Evolutionary conservation across 2,113 vertebrate species (phyloP).

Genomic region (Pipa parva): DNA sequence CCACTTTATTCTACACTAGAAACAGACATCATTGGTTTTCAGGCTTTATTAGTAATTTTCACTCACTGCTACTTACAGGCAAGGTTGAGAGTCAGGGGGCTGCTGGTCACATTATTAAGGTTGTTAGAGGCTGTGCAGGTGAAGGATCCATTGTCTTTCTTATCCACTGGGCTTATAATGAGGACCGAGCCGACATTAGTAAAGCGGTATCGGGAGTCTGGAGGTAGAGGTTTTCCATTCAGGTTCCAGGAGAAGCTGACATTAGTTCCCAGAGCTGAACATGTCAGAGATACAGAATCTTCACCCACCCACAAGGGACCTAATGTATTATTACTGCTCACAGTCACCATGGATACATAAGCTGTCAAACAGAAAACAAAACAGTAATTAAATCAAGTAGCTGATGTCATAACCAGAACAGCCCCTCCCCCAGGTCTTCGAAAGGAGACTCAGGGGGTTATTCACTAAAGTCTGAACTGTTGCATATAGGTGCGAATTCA

Average conservation of each 20-base stretch:
- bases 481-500: too few relatives aligned
- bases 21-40: not conserved
- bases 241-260: not conserved
- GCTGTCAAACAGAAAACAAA: not conserved
- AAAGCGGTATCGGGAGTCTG: not conserved
- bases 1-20: not conserved
- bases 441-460: too few relatives aligned
- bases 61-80: slow-evolving; percentile 24
- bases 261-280: not conserved
- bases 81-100: not conserved
- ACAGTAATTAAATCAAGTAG: too few relatives aligned
- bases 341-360: not conserved
- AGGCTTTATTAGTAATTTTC: too few relatives aligned
- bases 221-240: not conserved
- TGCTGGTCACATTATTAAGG: slow-evolving; percentile 7
- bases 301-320: not conserved
- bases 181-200: not conserved
- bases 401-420: too few relatives aligned
- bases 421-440: too few relatives aligned
- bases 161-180: slow-evolving; percentile 9
- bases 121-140: not conserved
- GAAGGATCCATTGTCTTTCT: slow-evolving; percentile 10
- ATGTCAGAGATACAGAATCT: not conserved
- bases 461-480: too few relatives aligned
- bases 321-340: not conserved